phyloP scores from a whole-genome alignment of 2,888 invertebrate genomes.

The Pardosa pseudoannulata region DNA sequence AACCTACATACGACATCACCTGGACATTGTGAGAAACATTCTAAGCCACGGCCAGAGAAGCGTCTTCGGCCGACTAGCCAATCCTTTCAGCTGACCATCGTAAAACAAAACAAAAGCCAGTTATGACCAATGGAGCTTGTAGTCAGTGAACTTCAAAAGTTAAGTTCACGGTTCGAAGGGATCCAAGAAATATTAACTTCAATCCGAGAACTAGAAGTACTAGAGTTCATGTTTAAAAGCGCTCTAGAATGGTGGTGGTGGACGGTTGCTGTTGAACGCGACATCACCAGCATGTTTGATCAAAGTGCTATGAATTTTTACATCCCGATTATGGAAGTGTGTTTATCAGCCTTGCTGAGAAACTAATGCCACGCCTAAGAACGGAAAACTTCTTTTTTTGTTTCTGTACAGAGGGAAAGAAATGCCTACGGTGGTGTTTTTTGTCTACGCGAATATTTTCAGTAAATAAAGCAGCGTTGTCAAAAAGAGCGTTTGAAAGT shows the following conservation, averaged over 20 bases:
- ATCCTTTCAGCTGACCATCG: conserved; percentile 42
- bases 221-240: background rate
- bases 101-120: background rate
- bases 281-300: background rate
- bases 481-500: too few relatives aligned
- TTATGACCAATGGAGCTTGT: conserved; percentile 16
- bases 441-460: too few relatives aligned
- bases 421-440: too few relatives aligned
- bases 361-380: too few relatives aligned
- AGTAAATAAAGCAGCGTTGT: too few relatives aligned
- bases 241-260: too few relatives aligned
- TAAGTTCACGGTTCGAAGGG: background rate
- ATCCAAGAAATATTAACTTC: background rate
- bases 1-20: conserved; percentile 92
- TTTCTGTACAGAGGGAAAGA: too few relatives aligned
- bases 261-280: too few relatives aligned
- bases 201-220: background rate
- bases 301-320: background rate
- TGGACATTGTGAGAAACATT: conserved; percentile 77
- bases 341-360: too few relatives aligned
- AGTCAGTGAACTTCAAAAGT: background rate
- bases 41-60: conserved; percentile 4
- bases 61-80: conserved; percentile 26
- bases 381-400: too few relatives aligned
- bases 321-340: too few relatives aligned